Conservation (phyloP, 2,888 invertebrate species). For the Drosophila helvetica region DNA sequence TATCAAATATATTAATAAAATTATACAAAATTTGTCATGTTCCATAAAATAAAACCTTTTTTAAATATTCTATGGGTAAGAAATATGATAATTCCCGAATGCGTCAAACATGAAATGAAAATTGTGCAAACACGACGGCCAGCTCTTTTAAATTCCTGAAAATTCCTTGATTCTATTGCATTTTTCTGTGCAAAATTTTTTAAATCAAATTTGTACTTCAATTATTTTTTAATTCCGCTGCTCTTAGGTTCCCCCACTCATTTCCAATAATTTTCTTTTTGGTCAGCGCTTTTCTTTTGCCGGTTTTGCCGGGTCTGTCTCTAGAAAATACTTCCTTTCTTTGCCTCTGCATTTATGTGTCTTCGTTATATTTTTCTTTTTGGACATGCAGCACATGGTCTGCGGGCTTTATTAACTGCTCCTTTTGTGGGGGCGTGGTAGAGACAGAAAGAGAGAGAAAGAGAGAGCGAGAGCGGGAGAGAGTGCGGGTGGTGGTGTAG, state of each 20-base stretch:
- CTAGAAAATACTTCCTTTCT: neutral
- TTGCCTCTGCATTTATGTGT: neutral
- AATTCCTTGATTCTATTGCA: no score
- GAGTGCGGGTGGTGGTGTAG: neutral
- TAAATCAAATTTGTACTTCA: neutral
- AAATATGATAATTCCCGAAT: neutral
- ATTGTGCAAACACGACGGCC: no score
- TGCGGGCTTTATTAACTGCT: constrained; percentile 72
- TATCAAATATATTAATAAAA: constrained; percentile 56
- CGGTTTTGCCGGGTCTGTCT: neutral
- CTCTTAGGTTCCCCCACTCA: neutral
- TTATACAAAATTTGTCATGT: constrained; percentile 27
- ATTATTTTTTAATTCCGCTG: neutral
- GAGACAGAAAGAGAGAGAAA: neutral
- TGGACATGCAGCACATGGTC: constrained; percentile 59
- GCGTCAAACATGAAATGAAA: no score
- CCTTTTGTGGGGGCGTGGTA: constrained; percentile 36
- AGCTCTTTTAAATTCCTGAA: no score
- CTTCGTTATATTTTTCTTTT: constrained; percentile 15
- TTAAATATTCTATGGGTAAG: constrained; percentile 10
- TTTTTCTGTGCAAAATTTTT: neutral
- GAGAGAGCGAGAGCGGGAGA: neutral
- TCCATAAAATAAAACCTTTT: constrained; percentile 18
- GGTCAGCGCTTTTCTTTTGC: constrained; percentile 43
- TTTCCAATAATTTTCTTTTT: constrained; percentile 20